Percentiles rank a stretch among this genome's conserved stretches.
Conservation (phyloP, 2,113 vertebrate species). For the Otus sunia region DNA sequence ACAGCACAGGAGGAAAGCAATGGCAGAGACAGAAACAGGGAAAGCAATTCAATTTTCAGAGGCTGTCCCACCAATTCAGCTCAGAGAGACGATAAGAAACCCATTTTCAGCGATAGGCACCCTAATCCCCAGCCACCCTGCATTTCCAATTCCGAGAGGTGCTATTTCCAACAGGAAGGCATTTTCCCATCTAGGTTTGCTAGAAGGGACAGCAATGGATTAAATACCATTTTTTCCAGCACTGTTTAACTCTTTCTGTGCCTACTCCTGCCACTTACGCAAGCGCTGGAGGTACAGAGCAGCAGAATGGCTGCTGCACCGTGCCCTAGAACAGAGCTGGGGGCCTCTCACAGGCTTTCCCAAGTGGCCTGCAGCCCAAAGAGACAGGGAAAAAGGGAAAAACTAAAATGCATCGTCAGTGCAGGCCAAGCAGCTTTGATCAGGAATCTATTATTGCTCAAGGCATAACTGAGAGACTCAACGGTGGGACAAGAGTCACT, state of each 20-base stretch:
- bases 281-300: background rate
- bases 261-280: background rate
- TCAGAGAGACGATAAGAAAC: constrained; percentile 69
- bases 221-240: constrained; percentile 38
- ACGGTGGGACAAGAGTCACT: background rate
- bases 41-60: constrained; percentile 69
- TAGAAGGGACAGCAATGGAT: constrained; percentile 40
- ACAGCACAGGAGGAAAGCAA: background rate
- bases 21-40: background rate
- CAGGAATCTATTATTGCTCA: background rate
- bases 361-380: background rate
- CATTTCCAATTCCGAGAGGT: constrained; percentile 33
- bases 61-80: constrained; percentile 60
- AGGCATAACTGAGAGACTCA: background rate
- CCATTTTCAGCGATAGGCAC: constrained; percentile 61
- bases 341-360: background rate
- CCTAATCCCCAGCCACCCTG: constrained; percentile 65
- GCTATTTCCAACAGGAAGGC: constrained; percentile 24
- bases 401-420: background rate
- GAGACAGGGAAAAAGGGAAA: background rate
- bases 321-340: background rate
- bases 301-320: background rate
- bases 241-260: constrained; percentile 36
- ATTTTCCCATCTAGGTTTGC: constrained; percentile 48
- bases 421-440: background rate